Evolutionary conservation across 2,113 vertebrate genomes (phyloP).

Genomic region (Dascyllus trimaculatus): DNA sequence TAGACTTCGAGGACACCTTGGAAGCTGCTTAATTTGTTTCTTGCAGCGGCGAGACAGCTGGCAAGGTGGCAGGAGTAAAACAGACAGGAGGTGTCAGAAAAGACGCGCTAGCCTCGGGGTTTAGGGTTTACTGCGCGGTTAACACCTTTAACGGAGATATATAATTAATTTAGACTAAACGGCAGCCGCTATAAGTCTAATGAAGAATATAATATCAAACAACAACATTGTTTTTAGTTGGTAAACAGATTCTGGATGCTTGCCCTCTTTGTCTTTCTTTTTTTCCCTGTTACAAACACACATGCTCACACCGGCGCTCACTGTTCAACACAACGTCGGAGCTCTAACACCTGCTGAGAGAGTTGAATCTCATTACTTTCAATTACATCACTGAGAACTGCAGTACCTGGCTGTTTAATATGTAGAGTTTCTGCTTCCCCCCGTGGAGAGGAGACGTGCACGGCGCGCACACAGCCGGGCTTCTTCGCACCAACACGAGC

Average conservation of each 20-base stretch:
- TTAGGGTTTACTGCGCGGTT: not conserved
- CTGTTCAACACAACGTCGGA: constrained; percentile 34
- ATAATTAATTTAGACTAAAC: not conserved
- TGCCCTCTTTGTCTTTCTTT: not conserved
- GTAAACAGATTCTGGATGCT: constrained; percentile 25
- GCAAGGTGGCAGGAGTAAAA: no score
- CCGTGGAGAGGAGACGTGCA: constrained; percentile 36
- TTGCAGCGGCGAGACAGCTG: no score
- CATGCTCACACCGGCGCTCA: not conserved
- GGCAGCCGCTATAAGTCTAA: not conserved
- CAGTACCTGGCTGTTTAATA: constrained; percentile 70
- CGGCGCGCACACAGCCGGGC: constrained; percentile 17
- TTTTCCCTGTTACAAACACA: not conserved
- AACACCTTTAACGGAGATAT: constrained; percentile 2
- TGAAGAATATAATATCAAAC: not conserved
- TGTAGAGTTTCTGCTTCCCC: constrained; percentile 53
- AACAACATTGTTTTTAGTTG: not conserved
- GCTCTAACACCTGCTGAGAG: constrained; percentile 67
- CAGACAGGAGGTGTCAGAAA: not conserved
- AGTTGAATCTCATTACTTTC: constrained; percentile 80
- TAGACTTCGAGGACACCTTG: no score
- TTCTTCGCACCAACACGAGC: constrained; percentile 21
- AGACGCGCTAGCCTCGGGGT: constrained; percentile 4
- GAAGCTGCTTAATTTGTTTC: no score
- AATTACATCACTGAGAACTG: constrained; percentile 76